phyloP scores from a whole-genome alignment of 1,140 invertebrate species.

The Condylostylus longicornis region DNA sequence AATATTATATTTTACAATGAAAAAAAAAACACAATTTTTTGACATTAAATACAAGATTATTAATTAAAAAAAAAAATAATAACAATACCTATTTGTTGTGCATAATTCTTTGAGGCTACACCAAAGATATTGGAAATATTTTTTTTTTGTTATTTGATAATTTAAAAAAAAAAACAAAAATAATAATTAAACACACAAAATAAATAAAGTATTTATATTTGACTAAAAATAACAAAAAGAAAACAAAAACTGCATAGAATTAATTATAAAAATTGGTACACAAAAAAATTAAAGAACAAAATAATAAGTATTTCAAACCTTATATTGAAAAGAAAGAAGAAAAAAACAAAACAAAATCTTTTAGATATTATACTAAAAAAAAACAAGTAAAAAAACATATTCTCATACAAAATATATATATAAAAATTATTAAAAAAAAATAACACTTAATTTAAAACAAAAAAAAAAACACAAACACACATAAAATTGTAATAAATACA shows the following conservation, averaged over 20 bases:
- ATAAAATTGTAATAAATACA: conserved; percentile 9
- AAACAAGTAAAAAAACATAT: conserved; percentile 4
- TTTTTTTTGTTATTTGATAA: conserved; percentile 5
- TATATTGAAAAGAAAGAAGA: background rate
- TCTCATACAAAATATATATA: conserved; percentile 22
- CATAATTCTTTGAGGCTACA: conserved; percentile 2
- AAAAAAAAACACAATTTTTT: conserved; percentile 13
- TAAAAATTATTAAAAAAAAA: conserved; percentile 12
- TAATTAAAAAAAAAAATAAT: conserved; percentile 8
- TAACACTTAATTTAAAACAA: conserved; percentile 12
- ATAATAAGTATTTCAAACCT: background rate
- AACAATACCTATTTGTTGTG: conserved; percentile 5
- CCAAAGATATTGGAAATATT: conserved; percentile 7
- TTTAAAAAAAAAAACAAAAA: conserved; percentile 13
- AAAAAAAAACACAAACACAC: background rate
- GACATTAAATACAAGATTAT: conserved; percentile 9
- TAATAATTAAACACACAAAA: conserved; percentile 17
- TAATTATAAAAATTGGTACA: conserved; percentile 7
- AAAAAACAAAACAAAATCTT: background rate
- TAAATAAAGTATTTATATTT: conserved; percentile 13
- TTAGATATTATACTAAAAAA: conserved; percentile 2
- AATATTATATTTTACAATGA: conserved; percentile 12
- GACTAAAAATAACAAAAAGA: conserved; percentile 7
- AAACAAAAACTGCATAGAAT: conserved; percentile 8
- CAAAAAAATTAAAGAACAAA: conserved; percentile 5